Evolutionary conservation across 2,113 vertebrate genomes (phyloP), one percentile per base, ranked within the genome.

Genomic region (Archocentrus centrarchus): DNA sequence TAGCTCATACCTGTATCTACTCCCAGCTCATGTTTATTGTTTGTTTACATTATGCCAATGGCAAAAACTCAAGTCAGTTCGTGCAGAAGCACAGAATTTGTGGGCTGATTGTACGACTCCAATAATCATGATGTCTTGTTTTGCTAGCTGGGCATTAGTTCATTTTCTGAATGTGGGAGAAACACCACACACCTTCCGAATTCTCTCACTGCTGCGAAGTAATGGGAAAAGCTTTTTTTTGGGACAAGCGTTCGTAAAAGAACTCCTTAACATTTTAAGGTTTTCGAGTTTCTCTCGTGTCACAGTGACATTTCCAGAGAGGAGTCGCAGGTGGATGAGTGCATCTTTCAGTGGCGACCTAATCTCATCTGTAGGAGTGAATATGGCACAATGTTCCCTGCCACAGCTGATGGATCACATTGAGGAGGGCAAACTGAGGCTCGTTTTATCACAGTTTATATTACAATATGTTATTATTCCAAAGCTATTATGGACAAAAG

Each of bases 361-460:
- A 89, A 86, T 88, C 83, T 84, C 58, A 78, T 91, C 82, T 89
- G 58, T 41, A 27, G 68, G 41, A 85, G 63, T 63, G 87, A 92
- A 84, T 59, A 20, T 59, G 60, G 76, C 53, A 63, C 82, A 81
- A 9, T 86, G 80, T 75, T 90, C 64, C 35, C 55, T 50, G 76
- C 68, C 82, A 85, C 76, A 78, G 81, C 44, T 64, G 81, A 90
- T 85, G 85, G 83, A 81, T 89, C 82, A 80, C 84, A 81, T 81
- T 80, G 75, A 83, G 60, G 75, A 50, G 66, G 55, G 78, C 78
- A 85, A 55, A 83, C 41, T 77, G 82, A 86, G 63, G 62, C 47
- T 86, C 73, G 84, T 92, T 88, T 82, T 60, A 82, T 90, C 66
- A 55, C 44, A 77, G 61, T 86, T 88, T 85, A 76, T 61, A 80